Evolutionary conservation across 2,888 invertebrate species (phyloP), one percentile per base, ranked within the genome.

Genomic region (Penaeus monodon): DNA sequence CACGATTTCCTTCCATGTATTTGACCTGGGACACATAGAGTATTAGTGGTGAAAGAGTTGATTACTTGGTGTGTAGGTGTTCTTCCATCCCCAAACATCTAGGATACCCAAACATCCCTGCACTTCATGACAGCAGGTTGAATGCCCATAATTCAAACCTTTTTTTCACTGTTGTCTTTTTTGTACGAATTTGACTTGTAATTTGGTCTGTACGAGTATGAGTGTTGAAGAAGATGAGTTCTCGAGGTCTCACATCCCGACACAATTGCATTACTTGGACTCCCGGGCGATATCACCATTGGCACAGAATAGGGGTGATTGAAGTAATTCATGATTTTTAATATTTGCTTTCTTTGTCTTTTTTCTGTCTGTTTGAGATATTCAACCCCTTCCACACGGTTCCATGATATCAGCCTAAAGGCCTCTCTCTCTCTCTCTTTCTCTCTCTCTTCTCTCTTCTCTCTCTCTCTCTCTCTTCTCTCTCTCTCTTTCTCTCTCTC

Each of bases 131-230:
- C n/a, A n/a, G n/a, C n/a, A n/a, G n/a, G n/a, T n/a, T n/a, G n/a
- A n/a, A n/a, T n/a, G n/a, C n/a, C n/a, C n/a, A n/a, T n/a, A n/a
- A n/a, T n/a, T n/a, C n/a, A n/a, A n/a, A n/a, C n/a, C n/a, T n/a
- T n/a, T n/a, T n/a, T n/a, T n/a, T n/a, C n/a, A n/a, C n/a, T n/a
- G 3, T 17, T 57, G 1, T 57, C 17, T 20, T 57, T 57, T 20
- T 20, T 12, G 17, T 14, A 29, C 89, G 92, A 94, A 97, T 93
- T 99, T 91, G 99, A 99, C 91, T 99, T 90, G 98, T 97, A 0
- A 98, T 99, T 90, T 99, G 99, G 99, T 99, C 99, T 7, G 99
- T 0, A 99, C 99, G 0, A 96, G 97, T 89, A 98, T 99, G 98
- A 97, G 91, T 99, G 98, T 99, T 76, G 97, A 98, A 98, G 91